Base-by-base conservation (phyloP, 2,113 vertebrate species). In the Lasiurus cinereus region DNA sequence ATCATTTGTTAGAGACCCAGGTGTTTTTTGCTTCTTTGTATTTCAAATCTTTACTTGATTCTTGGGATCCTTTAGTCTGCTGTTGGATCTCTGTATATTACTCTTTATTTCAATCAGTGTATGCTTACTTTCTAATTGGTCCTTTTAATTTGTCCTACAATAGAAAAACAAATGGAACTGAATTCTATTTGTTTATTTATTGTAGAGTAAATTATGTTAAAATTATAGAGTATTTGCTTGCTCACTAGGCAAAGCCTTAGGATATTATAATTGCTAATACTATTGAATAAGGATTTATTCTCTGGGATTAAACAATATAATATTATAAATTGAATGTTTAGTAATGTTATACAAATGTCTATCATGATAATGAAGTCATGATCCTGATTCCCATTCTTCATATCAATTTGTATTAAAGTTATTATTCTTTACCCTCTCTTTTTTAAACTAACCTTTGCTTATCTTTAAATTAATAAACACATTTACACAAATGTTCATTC, bases 401-500 rank as follows among this genome's bases (percentile, higher is more conserved):
- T 73, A 43, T 27, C 19, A 79, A 3, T 80, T 74, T 12, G n/a
- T 69, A 31, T 10, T 72, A 7, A 67, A 31, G 36, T 73, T 67
- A 39, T 6, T 83, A 16, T 74, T 62, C 18, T 87, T 77, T 87
- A 59, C 4, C 33, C 8, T 8, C 31, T 46, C 8, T 77, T 56
- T n/a, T 43, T 67, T 10, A 67, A 43, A 50, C 4, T 2, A 33
- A n/a, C 15, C 29, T 72, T 88, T 79, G 21, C 10, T 72, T 73
- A 22, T 46, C 36, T 73, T 94, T 77, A 88, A 48, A 54, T 91
- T 62, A 93, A 33, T 62, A 76, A 74, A 52, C 21, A 90, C 12
- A 73, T 73, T 54, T 46, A 39, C 8, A 5, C 4, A 39, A 33
- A 33, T 43, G 27, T 88, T 88, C 7, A 18, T 3, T 76, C 56